Conservation (phyloP, 2,888 invertebrate genomes). For the Hetaerina titia region DNA sequence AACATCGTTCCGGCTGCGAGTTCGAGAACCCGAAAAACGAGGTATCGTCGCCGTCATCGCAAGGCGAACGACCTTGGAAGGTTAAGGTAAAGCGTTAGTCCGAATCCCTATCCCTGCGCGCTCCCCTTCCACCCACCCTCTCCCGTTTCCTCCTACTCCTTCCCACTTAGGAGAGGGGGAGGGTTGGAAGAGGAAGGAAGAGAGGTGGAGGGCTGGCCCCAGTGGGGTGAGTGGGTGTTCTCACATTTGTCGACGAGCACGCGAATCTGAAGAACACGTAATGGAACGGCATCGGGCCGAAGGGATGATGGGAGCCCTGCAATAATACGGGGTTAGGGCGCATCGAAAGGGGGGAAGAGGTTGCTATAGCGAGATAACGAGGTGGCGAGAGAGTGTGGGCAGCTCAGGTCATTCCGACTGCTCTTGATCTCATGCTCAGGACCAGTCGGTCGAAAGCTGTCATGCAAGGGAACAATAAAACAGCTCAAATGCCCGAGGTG, state of each 20-base stretch:
- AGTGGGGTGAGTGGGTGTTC: neutral
- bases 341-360: no score
- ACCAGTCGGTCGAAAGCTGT: neutral
- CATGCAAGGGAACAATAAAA: neutral
- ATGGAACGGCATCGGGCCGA: neutral
- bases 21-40: constrained; percentile 16
- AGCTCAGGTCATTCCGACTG: neutral
- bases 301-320: no score
- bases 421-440: neutral
- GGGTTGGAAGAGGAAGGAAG: neutral
- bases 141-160: no score
- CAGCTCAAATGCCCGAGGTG: neutral
- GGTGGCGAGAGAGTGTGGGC: no score
- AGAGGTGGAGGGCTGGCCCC: neutral
- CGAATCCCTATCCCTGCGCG: neutral
- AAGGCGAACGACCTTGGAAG: constrained; percentile 31
- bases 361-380: no score
- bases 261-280: neutral
- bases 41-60: constrained; percentile 20
- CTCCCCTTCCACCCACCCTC: neutral
- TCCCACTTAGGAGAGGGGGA: no score
- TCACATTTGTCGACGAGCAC: neutral
- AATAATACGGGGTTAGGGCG: no score
- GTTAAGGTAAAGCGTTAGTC: constrained; percentile 11
- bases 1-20: neutral